Evolutionary conservation across 2,113 vertebrate species (phyloP), one percentile per base, ranked within the genome.

Genomic region (Ammodytes marinus): DNA sequence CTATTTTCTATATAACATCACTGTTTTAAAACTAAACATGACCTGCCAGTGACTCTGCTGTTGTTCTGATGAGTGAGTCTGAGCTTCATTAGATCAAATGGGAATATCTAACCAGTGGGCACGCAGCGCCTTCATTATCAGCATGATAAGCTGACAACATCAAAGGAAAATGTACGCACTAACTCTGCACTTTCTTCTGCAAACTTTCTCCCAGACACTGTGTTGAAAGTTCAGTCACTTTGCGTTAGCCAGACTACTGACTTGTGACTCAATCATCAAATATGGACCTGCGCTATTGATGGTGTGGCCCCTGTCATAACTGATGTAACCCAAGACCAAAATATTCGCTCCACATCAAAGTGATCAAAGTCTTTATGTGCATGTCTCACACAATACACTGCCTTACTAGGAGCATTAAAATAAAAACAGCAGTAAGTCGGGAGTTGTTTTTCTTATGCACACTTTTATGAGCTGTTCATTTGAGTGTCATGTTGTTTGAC

Each of bases 311-410:
- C 59, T 39, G 58, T 90, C 74, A 75, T 61, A 87, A 43, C 45
- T 84, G 78, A 87, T 77, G 65, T 54, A 81, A 83, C 79, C 79
- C 61, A 47, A 80, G 61, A 47, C 80, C 52, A 72, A 79, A 77
- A 84, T 66, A 77, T 68, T 80, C 60, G 53, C 71, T 76, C 77
- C 57, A 1, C 17, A 60, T 50, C 55, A 27, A 27, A 27, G 27
- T 86, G 87, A 88, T 90, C 87, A 92, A 88, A 91, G 86, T 57
- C 19, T 60, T 60, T 52, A 27, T 58, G 50, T 58, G 59, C 47
- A 49, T 68, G 49, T 17, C 53, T 3, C 49, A 69, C 27, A 70
- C 72, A 79, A 49, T 64, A 53, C 9, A n/a, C 37, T 64, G 42
- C 58, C 59, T 40, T n/a, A 15, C 40, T 74, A 53, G 15, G 11